Evolutionary conservation across 37 sponge, comb jelly and placozoan genomes (phyloP), one percentile per base, ranked within the genome.

Genomic region (Diacarnus erythraeanus): DNA sequence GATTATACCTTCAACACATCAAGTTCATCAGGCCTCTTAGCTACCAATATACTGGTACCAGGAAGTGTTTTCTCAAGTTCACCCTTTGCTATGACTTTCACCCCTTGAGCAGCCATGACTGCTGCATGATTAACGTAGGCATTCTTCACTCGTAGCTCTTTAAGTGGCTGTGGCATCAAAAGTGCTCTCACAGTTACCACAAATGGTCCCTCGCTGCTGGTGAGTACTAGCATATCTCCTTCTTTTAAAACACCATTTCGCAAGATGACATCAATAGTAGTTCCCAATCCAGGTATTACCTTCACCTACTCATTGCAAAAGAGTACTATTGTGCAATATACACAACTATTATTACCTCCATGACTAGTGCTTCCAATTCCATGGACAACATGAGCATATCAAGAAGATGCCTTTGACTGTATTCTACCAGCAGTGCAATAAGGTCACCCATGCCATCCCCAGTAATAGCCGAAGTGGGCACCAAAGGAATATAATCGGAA

Each of bases 371-470:
- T 69, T 99, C 97, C 60, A 96, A 43, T 9, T 92, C 93, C 66
- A 86, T 69, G 30, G 90, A 89, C 51, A 86, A 87, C 85, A 86
- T 79, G 51, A 99, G 88, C 57, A 84, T 60, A 3, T 83, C 30
- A 9, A 76, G 42, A 10, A 96, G 76, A 37, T 76, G 58, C 57
- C 77, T 92, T 77, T 90, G 87, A 27, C 86, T 83, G 63, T 90
- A 71, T 2, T 70, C 65, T 47, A 87, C 88, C 51, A 94, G 44
- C 78, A 92, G 84, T 30, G 95, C 92, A 41, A 99, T 94, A 43
- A 99, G 88, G 79, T 99, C 99, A 0, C 97, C 99, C 95, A 99
- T 99, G 23, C 99, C 99, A 69, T 99, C 99, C 6, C 99, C 99
- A 2, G 94, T 84, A 22, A 93, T 91, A 71, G 97, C 99, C 43